phyloP scores from a whole-genome alignment of 2,888 invertebrate species.

The Chrysolina oricalcia region DNA sequence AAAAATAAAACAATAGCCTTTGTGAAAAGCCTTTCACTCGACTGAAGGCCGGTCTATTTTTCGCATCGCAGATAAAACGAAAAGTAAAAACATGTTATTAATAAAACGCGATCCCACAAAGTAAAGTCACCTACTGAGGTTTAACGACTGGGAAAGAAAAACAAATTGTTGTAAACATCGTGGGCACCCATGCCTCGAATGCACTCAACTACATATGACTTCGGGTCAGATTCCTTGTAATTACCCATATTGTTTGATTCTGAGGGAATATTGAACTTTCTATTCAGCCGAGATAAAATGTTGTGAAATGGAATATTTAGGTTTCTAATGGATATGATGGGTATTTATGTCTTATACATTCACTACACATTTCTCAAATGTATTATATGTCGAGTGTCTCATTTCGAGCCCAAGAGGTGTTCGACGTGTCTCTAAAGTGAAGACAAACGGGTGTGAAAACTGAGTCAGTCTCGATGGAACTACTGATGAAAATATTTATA shows the following conservation, averaged over 20 bases:
- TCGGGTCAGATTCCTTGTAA: neutral
- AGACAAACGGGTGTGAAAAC: too few species aligned
- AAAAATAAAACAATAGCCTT: constrained; percentile 35
- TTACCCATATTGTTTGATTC: neutral
- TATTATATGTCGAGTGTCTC: too few species aligned
- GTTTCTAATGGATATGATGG: too few species aligned
- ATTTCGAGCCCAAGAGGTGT: too few species aligned
- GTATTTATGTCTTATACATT: too few species aligned
- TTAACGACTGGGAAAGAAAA: constrained; percentile 30
- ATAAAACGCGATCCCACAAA: constrained; percentile 26
- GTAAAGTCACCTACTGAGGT: constrained; percentile 30
- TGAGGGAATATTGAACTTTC: neutral
- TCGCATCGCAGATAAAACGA: constrained; percentile 35
- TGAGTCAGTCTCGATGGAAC: too few species aligned
- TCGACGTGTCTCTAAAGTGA: too few species aligned
- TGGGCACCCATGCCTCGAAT: constrained; percentile 13
- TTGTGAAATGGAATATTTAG: neutral
- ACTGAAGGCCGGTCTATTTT: constrained; percentile 34
- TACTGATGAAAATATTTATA: too few species aligned
- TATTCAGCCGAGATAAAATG: neutral
- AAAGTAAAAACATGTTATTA: constrained; percentile 44
- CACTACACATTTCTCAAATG: too few species aligned
- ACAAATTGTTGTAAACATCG: constrained; percentile 25
- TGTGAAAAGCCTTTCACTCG: constrained; percentile 31
- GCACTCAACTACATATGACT: constrained; percentile 9